phyloP scores from a whole-genome alignment of 2,888 invertebrate species.

The Chloroclysta siterata region DNA sequence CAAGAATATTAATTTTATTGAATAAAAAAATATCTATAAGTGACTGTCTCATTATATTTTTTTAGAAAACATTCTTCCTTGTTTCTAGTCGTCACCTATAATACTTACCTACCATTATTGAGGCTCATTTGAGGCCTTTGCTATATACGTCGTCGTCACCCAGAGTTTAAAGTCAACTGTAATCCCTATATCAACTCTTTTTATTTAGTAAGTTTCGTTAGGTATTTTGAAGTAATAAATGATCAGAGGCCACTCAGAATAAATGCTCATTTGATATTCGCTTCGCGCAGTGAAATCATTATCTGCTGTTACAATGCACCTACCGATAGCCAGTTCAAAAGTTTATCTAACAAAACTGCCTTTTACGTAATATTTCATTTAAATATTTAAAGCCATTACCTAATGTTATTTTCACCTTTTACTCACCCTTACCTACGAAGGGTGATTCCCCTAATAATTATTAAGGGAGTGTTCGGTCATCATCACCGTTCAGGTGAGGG shows the following conservation, averaged over 20 bases:
- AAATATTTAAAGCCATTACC: constrained; percentile 33
- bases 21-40: too few species aligned
- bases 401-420: constrained; percentile 57
- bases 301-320: constrained; percentile 50
- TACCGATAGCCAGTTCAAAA: constrained; percentile 62
- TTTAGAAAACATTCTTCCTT: too few species aligned
- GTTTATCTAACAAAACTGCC: constrained; percentile 53
- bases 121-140: too few species aligned
- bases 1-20: too few species aligned
- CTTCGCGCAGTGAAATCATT: constrained; percentile 30
- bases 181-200: too few species aligned
- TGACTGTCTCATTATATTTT: too few species aligned
- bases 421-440: constrained; percentile 55
- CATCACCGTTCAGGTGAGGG: constrained; percentile 66
- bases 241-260: constrained; percentile 1
- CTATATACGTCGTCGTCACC: too few species aligned
- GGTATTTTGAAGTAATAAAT: background rate
- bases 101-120: too few species aligned
- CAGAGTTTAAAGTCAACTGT: too few species aligned
- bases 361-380: constrained; percentile 41
- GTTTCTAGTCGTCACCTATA: too few species aligned
- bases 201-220: too few species aligned
- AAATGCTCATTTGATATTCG: constrained; percentile 22
- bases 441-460: constrained; percentile 68
- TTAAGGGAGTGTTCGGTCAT: constrained; percentile 71